Evolutionary conservation across 2,797 vertebrate species (phyloP).

Genomic region (Sylvilagus floridanus): DNA sequence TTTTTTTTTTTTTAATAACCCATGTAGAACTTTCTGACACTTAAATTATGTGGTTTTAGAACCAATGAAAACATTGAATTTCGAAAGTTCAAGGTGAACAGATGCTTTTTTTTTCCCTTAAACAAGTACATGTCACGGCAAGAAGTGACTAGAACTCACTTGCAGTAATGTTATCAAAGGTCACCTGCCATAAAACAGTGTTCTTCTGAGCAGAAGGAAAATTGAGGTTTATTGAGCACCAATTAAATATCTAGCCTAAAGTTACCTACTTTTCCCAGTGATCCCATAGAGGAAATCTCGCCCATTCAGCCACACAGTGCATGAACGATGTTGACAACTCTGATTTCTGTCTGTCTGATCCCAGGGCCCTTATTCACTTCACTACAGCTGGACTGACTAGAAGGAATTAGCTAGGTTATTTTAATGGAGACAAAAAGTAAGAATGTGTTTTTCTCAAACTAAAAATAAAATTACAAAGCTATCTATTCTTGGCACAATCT

Average conservation of each 20-base stretch:
- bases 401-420: conserved; percentile 14
- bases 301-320: background rate
- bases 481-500: background rate
- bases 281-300: background rate
- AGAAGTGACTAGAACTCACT: background rate
- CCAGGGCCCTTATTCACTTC: background rate
- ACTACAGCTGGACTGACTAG: background rate
- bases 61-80: background rate
- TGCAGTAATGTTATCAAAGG: background rate
- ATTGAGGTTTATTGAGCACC: background rate
- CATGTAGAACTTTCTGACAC: background rate
- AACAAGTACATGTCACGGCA: background rate
- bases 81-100: background rate
- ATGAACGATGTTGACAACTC: background rate
- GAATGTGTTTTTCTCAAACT: background rate
- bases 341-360: conserved; percentile 10
- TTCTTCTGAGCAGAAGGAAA: background rate
- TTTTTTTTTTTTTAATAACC: background rate
- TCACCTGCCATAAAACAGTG: background rate
- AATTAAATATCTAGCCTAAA: background rate
- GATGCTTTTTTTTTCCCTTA: background rate
- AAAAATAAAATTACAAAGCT: background rate
- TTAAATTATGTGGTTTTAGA: background rate
- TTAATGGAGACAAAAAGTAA: background rate
- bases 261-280: background rate